Base-by-base conservation (phyloP, 2,797 vertebrate species). In the Echiichthys vipera region DNA sequence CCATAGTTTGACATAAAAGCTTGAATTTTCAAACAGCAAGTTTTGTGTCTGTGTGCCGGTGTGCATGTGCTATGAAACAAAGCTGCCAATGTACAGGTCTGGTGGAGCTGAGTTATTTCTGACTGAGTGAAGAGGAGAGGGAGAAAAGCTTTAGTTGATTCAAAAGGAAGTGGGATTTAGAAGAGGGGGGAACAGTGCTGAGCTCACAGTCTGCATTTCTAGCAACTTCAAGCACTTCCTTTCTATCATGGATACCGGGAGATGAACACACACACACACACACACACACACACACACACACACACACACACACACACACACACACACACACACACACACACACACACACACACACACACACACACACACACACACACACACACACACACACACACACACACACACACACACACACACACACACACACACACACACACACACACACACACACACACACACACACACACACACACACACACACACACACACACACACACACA, bases 161-260 rank as follows among this genome's bases (percentile, higher is more conserved):
- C 82, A 90, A 84, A 65, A 88, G 83, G 78, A 84, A 86, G 78
- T 63, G 63, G 78, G 80, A 74, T 88, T 88, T 86, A 72, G 78
- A 79, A 51, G 70, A 65, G 78, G 65, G 59, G n/a, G 71, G 74
- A 79, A 86, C 72, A 63, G 82, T 76, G 89, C 81, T 79, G 85
- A 90, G 81, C 83, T 85, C 87, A 89, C 79, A 89, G 77, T 88
- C 87, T 84, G 87, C 88, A 88, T 92, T 90, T 91, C 84, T 86
- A 74, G 81, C 83, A 80, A 81, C 88, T 89, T 87, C 89, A 89
- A 91, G 87, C 76, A 40, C 45, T 87, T 78, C 78, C 71, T 84
- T 84, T 89, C 74, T 75, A 77, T 67, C 71, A 70, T 47, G 67
- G 58, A 90, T 68, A 79, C 71, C 14, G 29, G 36, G 69, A 74